Conservation (phyloP, 1,140 invertebrate species). For the Rhysida immarginata region DNA sequence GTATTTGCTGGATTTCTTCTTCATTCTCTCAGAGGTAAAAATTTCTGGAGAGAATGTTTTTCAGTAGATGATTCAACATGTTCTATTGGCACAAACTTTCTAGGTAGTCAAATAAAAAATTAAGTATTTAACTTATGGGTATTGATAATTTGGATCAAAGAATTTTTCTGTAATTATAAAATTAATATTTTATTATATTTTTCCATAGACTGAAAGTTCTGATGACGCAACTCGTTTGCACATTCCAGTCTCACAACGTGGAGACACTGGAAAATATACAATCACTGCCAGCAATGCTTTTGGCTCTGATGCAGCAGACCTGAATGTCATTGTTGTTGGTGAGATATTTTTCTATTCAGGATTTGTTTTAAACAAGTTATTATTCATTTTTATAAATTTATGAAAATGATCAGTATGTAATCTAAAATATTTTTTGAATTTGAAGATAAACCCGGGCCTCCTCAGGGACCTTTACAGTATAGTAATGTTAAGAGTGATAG, state of each 20-base stretch:
- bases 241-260: conserved; percentile 73
- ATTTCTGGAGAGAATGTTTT: too few species aligned
- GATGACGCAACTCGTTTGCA: conserved; percentile 69
- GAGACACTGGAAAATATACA: conserved; percentile 84
- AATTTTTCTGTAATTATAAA: too few species aligned
- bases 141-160: too few species aligned
- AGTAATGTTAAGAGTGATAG: conserved; percentile 60
- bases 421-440: conserved; percentile 36
- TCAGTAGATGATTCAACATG: too few species aligned
- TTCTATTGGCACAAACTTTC: too few species aligned
- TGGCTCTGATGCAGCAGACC: conserved; percentile 80
- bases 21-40: too few species aligned
- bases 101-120: too few species aligned
- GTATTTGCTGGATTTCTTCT: too few species aligned
- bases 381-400: not conserved
- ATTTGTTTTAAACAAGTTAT: not conserved
- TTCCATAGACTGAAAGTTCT: conserved; percentile 51
- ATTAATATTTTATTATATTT: conserved; percentile 1
- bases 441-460: conserved; percentile 74
- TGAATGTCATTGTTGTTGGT: conserved; percentile 58
- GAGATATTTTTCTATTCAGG: conserved; percentile 14
- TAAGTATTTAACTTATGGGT: too few species aligned
- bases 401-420: not conserved
- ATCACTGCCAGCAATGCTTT: conserved; percentile 75
- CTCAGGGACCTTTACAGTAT: conserved; percentile 73